phyloP scores from a whole-genome alignment of 2,888 invertebrate genomes.

The Tenthredo distinguenda region DNA sequence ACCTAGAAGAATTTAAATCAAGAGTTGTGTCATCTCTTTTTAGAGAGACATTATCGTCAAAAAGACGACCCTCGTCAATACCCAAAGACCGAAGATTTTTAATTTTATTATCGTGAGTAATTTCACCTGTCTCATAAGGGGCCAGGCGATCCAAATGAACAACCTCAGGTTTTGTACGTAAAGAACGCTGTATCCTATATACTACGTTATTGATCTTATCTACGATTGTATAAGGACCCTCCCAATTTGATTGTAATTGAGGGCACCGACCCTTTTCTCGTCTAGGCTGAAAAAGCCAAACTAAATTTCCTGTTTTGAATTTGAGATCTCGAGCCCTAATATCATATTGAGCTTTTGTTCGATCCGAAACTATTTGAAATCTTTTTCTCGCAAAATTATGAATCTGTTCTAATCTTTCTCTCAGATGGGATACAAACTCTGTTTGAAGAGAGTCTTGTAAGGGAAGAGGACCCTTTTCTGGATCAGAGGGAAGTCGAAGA shows the following conservation, averaged over 20 bases:
- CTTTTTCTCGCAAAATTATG: no score
- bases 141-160: neutral
- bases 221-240: neutral
- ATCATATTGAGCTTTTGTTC: no score
- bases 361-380: no score
- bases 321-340: no score
- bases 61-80: no score
- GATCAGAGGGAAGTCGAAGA: slow-evolving; percentile 57
- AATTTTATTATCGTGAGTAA: no score
- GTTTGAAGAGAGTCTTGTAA: no score
- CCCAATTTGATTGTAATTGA: neutral
- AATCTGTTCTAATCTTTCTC: no score
- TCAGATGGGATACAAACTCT: no score
- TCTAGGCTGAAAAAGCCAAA: neutral
- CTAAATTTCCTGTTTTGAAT: neutral
- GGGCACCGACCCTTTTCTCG: neutral
- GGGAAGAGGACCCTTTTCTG: neutral
- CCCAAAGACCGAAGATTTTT: no score
- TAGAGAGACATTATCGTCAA: no score
- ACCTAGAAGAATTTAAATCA: no score
- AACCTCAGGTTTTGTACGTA: neutral
- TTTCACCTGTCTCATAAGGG: neutral
- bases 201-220: neutral
- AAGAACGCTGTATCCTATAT: neutral
- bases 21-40: neutral